Percentiles rank a stretch among this genome's conserved stretches.
These are phyloP conservation scores for Tokudaia tokunoshimensis DNA, from an alignment of 2,797 vertebrate species.

Conservation along the genomic window DNA sequence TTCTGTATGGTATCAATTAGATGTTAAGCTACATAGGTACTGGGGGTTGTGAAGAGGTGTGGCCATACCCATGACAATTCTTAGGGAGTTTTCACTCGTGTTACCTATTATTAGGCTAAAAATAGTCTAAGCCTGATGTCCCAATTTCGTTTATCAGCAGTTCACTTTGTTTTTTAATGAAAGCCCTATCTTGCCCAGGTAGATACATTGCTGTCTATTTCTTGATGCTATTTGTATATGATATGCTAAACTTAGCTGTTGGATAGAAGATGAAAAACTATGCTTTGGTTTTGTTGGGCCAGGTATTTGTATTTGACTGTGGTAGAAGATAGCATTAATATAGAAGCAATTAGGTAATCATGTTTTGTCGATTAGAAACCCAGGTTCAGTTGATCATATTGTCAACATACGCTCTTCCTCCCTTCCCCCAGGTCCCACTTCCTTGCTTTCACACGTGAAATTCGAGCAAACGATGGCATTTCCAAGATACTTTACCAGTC, in stretches of 20 bases:
- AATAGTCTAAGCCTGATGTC: not conserved
- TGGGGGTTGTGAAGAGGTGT: not conserved
- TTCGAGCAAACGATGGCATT: not conserved
- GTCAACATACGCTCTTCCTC: not conserved
- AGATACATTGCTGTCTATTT: conserved; percentile 1
- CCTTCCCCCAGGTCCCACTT: not conserved
- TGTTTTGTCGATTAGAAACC: not conserved
- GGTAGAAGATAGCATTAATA: not conserved
- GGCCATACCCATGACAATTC: not conserved
- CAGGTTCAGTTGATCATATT: not conserved
- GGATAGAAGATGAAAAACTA: conserved; percentile 11
- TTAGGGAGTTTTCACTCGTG: not conserved
- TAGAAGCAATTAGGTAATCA: not conserved
- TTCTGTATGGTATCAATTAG: not conserved
- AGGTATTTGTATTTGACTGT: not conserved
- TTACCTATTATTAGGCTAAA: not conserved
- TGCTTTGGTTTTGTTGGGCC: not conserved
- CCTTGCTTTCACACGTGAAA: conserved; percentile 1
- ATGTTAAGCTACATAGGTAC: not conserved
- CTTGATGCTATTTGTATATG: not conserved
- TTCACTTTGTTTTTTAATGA: not conserved
- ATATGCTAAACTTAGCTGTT: not conserved
- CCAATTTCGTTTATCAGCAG: not conserved
- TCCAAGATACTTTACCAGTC: not conserved
- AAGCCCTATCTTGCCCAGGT: not conserved